A percentile compares a stretch with the other conserved stretches of the same genome.
phyloP scores from a whole-genome alignment of 2,113 vertebrate genomes.

The Aldabrachelys gigantea region DNA sequence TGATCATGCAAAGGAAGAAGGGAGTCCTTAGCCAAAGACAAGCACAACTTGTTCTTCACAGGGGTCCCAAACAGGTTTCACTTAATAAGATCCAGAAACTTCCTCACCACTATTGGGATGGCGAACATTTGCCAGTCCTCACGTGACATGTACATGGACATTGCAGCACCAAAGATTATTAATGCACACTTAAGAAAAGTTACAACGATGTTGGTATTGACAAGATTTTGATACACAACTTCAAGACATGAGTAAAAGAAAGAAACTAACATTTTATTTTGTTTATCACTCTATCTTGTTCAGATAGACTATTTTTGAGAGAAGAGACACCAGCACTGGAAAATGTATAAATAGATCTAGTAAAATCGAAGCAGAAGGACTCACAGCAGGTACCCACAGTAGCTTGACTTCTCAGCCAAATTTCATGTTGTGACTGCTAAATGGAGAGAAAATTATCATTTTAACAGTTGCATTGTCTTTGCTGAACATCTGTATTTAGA shows the following conservation, averaged over 20 bases:
- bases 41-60: not conserved
- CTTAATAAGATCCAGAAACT: not conserved
- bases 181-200: not conserved
- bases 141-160: not conserved
- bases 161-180: not conserved
- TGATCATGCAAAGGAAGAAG: not conserved
- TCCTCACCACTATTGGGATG: not conserved
- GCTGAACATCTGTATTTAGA: slow-evolving; percentile 53
- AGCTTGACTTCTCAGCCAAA: slow-evolving; percentile 16
- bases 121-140: not conserved
- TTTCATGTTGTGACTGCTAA: not conserved
- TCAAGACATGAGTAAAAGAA: not conserved
- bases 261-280: slow-evolving; percentile 1
- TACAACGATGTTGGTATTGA: not conserved
- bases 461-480: slow-evolving; percentile 54
- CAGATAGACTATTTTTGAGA: not conserved
- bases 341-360: not conserved
- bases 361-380: not conserved
- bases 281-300: not conserved
- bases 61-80: not conserved
- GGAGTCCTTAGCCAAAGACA: not conserved
- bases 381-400: fast-evolving
- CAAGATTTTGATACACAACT: not conserved
- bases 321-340: fast-evolving
- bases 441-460: slow-evolving; percentile 33